Percentiles rank a stretch among this genome's conserved stretches.
Evolutionary conservation across 1,140 invertebrate genomes (phyloP).

Genomic region (Papilio helenus): DNA sequence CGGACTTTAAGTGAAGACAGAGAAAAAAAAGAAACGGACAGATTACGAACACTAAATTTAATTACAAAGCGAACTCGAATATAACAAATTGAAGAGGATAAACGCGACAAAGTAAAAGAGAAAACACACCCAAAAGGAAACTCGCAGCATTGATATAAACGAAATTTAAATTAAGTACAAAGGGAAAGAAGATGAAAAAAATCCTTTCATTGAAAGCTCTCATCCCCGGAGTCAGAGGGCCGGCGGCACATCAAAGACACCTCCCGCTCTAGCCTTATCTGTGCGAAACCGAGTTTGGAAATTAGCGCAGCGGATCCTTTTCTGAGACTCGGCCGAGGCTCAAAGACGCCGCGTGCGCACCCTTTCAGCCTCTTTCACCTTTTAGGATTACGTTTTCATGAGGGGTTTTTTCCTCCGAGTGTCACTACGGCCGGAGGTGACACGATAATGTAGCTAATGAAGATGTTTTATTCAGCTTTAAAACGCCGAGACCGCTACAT

Average conservation of each 20-base stretch:
- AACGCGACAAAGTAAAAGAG: constrained; percentile 82
- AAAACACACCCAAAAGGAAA: constrained; percentile 80
- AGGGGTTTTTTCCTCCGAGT: constrained; percentile 65
- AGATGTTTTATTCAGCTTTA: constrained; percentile 70
- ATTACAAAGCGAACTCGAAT: constrained; percentile 80
- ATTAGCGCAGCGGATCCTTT: constrained; percentile 76
- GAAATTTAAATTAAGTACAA: constrained; percentile 84
- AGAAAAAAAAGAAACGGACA: constrained; percentile 71
- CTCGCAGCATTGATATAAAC: constrained; percentile 82
- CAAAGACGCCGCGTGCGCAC: constrained; percentile 75
- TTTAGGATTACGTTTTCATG: constrained; percentile 74
- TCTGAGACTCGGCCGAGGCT: constrained; percentile 46
- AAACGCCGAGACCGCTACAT: constrained; percentile 57
- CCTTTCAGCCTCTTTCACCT: constrained; percentile 57
- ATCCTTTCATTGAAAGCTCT: constrained; percentile 83
- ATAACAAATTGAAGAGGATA: constrained; percentile 81
- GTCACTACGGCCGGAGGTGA: constrained; percentile 58
- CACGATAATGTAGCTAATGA: constrained; percentile 73
- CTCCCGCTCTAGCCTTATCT: constrained; percentile 77
- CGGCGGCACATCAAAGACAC: constrained; percentile 80
- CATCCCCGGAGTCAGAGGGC: constrained; percentile 78
- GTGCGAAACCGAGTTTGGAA: constrained; percentile 77
- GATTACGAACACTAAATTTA: constrained; percentile 82
- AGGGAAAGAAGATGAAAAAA: constrained; percentile 81
- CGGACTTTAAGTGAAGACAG: constrained; percentile 49